A percentile compares a stretch with the other conserved stretches of the same genome.
Conservation (phyloP, 2,113 vertebrate genomes). For the Rattus norvegicus region GRCr8 NC_086022.1:68462001-68462500, state of each 20-base stretch:
- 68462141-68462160: not conserved
- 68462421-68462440: not conserved
- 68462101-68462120: not conserved
- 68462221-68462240: not conserved
- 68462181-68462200: not conserved
- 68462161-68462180: not conserved
- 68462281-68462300: not conserved
- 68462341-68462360: not conserved
- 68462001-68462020: not conserved
- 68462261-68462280: not conserved
- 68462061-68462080: not conserved
- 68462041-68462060: not conserved
- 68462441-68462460: not conserved
- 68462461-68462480: not conserved
- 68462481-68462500: not conserved
- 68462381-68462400: not conserved
- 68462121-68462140: rapidly evolving
- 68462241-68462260: not conserved
- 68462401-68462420: not conserved
- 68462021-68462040: not conserved
- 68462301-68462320: not conserved
- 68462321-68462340: not conserved
- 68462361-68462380: no score
- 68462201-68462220: not conserved
- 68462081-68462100: not conserved